Conservation (phyloP, 2,888 invertebrate species). For the Phortica magna region DNA sequence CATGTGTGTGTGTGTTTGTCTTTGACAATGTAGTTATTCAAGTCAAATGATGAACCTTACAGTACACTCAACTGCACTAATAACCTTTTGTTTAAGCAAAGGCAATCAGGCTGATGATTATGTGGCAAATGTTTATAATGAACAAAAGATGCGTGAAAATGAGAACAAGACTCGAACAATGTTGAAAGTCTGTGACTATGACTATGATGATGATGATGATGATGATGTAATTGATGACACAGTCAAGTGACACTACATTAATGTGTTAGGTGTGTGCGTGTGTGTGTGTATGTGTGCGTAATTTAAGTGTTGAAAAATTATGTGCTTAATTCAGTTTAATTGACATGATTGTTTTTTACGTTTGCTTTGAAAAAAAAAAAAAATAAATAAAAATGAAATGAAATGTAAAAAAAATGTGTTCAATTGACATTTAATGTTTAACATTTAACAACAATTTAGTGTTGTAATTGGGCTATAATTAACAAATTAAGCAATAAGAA, state of each 20-base stretch:
- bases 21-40: no score
- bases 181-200: not conserved
- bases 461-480: no score
- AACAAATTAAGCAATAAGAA: no score
- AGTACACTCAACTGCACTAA: constrained; percentile 8
- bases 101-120: constrained; percentile 45
- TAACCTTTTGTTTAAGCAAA: constrained; percentile 9
- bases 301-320: not conserved
- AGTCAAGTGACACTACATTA: constrained; percentile 2
- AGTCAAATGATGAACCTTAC: no score
- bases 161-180: not conserved
- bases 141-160: not conserved
- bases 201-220: not conserved
- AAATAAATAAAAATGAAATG: no score
- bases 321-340: not conserved
- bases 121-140: not conserved
- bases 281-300: not conserved
- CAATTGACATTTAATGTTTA: no score
- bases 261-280: not conserved
- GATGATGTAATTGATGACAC: constrained; percentile 7
- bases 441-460: no score
- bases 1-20: no score
- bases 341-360: not conserved
- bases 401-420: no score
- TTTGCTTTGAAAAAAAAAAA: not conserved